Conservation (phyloP, 2,888 invertebrate genomes). For the Pycnomerus fuliginosus region DNA sequence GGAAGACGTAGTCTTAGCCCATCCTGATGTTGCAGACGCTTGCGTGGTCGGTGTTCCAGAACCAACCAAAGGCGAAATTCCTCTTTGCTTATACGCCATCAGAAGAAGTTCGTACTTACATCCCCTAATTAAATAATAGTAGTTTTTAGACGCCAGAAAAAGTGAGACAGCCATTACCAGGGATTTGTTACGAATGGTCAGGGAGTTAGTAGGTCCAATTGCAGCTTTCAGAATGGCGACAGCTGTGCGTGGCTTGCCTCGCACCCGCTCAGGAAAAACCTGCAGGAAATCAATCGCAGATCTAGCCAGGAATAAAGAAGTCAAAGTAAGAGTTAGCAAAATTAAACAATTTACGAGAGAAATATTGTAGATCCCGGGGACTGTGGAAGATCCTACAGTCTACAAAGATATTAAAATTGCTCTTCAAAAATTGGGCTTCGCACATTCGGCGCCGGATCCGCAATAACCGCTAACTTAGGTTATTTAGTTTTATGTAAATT, state of each 20-base stretch:
- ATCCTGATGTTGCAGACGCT: conserved; percentile 81
- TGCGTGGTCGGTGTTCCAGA: conserved; percentile 91
- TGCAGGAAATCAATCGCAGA: conserved; percentile 79
- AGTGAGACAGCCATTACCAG: conserved; percentile 57
- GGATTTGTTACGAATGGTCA: conserved; percentile 61
- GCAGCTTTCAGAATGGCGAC: conserved; percentile 82
- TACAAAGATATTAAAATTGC: conserved; percentile 76
- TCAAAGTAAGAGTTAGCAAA: conserved; percentile 73
- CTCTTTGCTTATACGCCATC: conserved; percentile 82
- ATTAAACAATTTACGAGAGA: conserved; percentile 60
- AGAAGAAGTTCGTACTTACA: conserved; percentile 56
- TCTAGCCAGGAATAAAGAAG: conserved; percentile 76
- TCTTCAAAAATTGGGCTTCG: conserved; percentile 74
- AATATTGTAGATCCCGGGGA: conserved; percentile 71
- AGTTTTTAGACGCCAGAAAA: conserved; percentile 50
- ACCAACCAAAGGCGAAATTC: conserved; percentile 85
- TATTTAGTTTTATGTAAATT: neutral
- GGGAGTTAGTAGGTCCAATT: conserved; percentile 78
- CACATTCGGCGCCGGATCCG: conserved; percentile 70
- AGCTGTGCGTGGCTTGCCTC: conserved; percentile 77
- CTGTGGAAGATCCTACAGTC: conserved; percentile 84
- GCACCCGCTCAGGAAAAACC: conserved; percentile 85
- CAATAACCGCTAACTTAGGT: conserved; percentile 25
- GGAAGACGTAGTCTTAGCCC: conserved; percentile 87
- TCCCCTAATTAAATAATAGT: neutral